Base-by-base conservation (phyloP, 2,797 vertebrate species). In the Helicolenus hilgendorfi region DNA sequence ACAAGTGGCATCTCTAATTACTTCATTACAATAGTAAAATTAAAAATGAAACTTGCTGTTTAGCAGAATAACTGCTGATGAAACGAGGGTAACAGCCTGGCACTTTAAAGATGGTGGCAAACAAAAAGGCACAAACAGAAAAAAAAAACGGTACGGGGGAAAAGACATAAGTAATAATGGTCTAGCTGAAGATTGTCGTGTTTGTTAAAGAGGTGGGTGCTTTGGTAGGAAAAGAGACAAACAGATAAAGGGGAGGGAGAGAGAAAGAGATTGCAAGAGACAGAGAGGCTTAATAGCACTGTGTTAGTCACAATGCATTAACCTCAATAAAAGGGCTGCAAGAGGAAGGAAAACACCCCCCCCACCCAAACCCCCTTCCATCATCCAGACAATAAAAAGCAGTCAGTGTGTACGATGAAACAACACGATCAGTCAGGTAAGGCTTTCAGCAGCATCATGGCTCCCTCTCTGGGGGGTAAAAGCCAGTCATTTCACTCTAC, bases 221-320 rank as follows among this genome's bases (percentile, higher is more conserved):
- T 59, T 76, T 15, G 15, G 33, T 4, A 6, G 38, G 65, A 38
- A 49, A 67, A 36, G 38, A 79, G 62, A 62, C 79, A 82, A 81
- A 71, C 36, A 84, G 69, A 88, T 60, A 73, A 72, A 63, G 22
- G 49, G 20, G 29, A 84, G 60, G 20, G 24, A 62, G 24, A 74
- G 72, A 89, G 71, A 65, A 35, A 76, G 18, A 91, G 33, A 89
- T 55, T 56, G 53, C 62, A 72, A 91, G 83, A 89, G 73, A 92
- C 70, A 72, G 62, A 72, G 72, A 76, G 77, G 59, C 76, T 92
- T 87, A 88, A 93, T 77, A 82, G 84, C 38, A 60, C 84, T 78
- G 85, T 84, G 83, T 90, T 89, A 89, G 92, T 94, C 88, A 84
- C 78, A 93, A 87, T 71, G 87, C 88, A 93, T 95, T 94, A 92